phyloP scores from a whole-genome alignment of 2,113 vertebrate species.

The Machaerirhynchus nigripectus region DNA sequence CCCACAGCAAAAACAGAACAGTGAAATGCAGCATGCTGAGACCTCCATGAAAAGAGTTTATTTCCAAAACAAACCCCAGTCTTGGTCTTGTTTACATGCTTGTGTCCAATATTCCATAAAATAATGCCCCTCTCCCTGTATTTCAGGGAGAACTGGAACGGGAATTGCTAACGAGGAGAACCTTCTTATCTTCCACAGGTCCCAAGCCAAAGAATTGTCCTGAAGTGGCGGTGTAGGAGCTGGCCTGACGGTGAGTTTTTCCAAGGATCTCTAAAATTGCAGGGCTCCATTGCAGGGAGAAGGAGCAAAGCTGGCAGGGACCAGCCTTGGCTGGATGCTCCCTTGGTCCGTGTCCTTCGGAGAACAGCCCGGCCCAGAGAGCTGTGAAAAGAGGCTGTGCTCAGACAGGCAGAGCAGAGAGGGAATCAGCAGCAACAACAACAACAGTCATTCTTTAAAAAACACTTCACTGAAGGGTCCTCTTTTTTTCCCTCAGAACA shows the following conservation, averaged over 20 bases:
- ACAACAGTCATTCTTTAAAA: background rate
- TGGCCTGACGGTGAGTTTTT: conserved; percentile 70
- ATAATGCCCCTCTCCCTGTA: background rate
- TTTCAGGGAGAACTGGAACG: background rate
- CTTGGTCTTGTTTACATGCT: background rate
- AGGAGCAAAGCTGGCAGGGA: rapidly evolving
- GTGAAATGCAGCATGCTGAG: background rate
- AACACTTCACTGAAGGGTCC: background rate
- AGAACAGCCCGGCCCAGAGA: background rate
- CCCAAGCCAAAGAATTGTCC: conserved; percentile 62
- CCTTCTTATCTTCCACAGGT: conserved; percentile 22
- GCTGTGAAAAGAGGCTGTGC: background rate
- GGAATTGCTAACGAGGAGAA: background rate
- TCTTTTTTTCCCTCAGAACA: conserved; percentile 58
- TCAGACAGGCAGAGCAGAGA: background rate
- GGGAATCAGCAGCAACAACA: background rate
- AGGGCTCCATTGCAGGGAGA: background rate
- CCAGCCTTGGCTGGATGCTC: background rate
- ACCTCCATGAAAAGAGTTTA: background rate
- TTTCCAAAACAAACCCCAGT: background rate
- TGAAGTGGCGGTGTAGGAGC: conserved; percentile 70
- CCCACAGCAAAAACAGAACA: background rate
- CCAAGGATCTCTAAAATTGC: rapidly evolving
- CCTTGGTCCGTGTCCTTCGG: rapidly evolving
- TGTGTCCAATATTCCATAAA: rapidly evolving